These are phyloP conservation scores for Lerista edwardsae DNA, from an alignment of 2,797 vertebrate species.

Conservation along the genomic window DNA sequence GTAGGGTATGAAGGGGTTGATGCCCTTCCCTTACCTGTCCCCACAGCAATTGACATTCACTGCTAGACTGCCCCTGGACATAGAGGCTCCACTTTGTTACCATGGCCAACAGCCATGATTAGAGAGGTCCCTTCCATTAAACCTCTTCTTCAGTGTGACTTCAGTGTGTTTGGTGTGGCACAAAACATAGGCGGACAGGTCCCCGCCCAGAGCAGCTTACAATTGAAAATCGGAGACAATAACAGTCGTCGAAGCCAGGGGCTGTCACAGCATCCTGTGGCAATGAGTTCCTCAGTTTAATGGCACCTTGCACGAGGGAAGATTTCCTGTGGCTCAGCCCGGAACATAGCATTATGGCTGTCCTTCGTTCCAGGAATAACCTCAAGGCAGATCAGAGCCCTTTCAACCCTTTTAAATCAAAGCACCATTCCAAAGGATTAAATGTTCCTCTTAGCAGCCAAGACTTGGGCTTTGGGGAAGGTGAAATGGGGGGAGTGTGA, in stretches of 20 bases:
- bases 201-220: neutral
- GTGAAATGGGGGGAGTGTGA: neutral
- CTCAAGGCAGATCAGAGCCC: neutral
- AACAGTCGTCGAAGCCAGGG: neutral
- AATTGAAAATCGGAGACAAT: neutral
- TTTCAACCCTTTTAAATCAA: neutral
- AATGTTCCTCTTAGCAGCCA: too few relatives aligned
- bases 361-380: neutral
- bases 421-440: neutral
- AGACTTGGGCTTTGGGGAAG: neutral
- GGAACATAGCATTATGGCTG: neutral
- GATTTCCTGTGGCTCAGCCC: neutral
- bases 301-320: neutral
- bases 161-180: neutral
- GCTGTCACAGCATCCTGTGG: neutral
- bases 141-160: too few relatives aligned
- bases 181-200: neutral
- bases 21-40: too few relatives aligned
- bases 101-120: neutral
- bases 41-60: neutral
- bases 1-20: too few relatives aligned
- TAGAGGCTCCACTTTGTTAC: neutral
- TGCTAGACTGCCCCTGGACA: neutral
- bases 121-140: neutral
- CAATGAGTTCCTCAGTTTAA: neutral